Base-by-base conservation (phyloP, 2,797 vertebrate species). In the Molossus molossus region DNA sequence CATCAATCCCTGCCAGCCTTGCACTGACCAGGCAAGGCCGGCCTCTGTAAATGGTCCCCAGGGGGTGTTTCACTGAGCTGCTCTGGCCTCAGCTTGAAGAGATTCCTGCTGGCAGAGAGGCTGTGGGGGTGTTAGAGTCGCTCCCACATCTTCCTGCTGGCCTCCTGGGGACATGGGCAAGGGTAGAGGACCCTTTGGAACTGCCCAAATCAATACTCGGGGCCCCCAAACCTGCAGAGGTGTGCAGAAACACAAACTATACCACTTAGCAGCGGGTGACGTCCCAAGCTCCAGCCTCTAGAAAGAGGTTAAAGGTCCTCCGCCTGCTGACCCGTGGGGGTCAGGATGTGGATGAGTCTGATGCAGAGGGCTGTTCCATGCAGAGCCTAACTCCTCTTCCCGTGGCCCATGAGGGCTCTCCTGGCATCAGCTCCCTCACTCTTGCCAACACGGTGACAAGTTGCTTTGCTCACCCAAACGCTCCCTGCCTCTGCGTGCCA, bases 371-470 rank as follows among this genome's bases (percentile, higher is more conserved):
- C n/a, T 15, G 0, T 67, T 90, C 37, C 77, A 0, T 0, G 5
- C 14, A 13, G 77, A 95, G 62, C 27, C 67, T 53, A n/a, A 17
- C 45, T 23, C 55, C 53, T 73, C 67, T 77, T 82, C 27, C 80
- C 6, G 6, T 15, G 14, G 48, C 53, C 69, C 18, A 5, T 7
- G 15, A 40, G 37, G n/a, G 48, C 4, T 73, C 69, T 80, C 27
- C 33, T 15, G 53, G 69, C 7, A 48, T 73, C 60, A 45, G 7
- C 5, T 87, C 10, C 23, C n/a, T 48, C 2, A 55, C 62, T 81
- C 25, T 84, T 62, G 60, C 65, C 62, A 81, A 58, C 58, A 91
- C 53, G n/a, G 48, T 29, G 70, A 69, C 37, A 69, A 62, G 77
- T 12, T 5, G 3, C 70, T 70, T 67, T 1, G 9, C 27, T 90